These are phyloP conservation scores for Venturia canescens DNA, from an alignment of 1,140 invertebrate genomes.

Conservation along the genomic window DNA sequence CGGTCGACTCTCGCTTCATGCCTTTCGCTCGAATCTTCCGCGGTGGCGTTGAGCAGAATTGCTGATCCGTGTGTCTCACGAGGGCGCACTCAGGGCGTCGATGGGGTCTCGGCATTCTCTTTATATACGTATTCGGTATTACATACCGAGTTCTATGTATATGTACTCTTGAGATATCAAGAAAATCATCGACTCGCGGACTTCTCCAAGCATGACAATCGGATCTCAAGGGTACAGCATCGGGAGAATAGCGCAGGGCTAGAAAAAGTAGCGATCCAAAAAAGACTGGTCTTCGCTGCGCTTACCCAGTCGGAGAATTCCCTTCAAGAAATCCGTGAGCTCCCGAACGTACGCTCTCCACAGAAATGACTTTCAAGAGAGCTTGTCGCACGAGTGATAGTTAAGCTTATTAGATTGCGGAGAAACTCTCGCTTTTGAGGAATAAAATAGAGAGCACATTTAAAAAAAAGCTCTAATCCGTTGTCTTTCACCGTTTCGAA, in stretches of 20 bases:
- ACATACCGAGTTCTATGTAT: slow-evolving; percentile 20
- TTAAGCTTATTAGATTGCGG: too few relatives aligned
- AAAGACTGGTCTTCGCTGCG: not conserved
- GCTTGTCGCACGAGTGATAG: too few relatives aligned
- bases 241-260: not conserved
- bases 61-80: slow-evolving; percentile 36
- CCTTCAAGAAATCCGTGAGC: not conserved
- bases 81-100: slow-evolving; percentile 17
- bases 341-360: too few relatives aligned
- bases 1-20: slow-evolving; percentile 49
- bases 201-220: slow-evolving; percentile 19
- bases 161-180: not conserved
- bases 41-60: slow-evolving; percentile 11
- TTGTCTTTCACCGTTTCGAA: too few relatives aligned
- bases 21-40: not conserved
- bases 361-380: too few relatives aligned
- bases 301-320: not conserved
- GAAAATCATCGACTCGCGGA: slow-evolving; percentile 17
- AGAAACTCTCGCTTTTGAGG: too few relatives aligned
- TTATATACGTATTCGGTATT: slow-evolving; percentile 42
- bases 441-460: too few relatives aligned
- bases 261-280: slow-evolving; percentile 2
- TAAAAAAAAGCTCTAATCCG: too few relatives aligned
- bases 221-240: not conserved
- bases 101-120: slow-evolving; percentile 40